Evolutionary conservation across 2,888 invertebrate species (phyloP).

Genomic region (Blomia tropicalis): DNA sequence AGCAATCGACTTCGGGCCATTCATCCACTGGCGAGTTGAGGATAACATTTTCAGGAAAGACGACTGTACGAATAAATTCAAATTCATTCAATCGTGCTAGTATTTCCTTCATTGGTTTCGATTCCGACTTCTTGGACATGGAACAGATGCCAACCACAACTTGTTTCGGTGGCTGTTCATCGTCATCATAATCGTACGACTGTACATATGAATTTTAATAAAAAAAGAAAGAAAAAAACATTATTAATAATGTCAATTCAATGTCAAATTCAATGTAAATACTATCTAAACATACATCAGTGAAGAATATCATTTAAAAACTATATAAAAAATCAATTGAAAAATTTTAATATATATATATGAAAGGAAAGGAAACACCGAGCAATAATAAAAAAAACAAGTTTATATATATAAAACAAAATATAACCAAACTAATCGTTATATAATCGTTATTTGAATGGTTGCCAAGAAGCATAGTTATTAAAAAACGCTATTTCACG

Average conservation of each 20-base stretch:
- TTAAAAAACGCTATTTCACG: no score
- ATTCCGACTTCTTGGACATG: conserved; percentile 97
- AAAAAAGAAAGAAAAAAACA: not conserved
- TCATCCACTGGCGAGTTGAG: conserved; percentile 85
- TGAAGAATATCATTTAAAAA: not conserved
- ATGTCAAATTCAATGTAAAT: not conserved
- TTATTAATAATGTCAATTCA: not conserved
- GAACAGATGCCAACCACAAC: conserved; percentile 97
- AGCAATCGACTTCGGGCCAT: conserved; percentile 94
- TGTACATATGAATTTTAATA: not conserved
- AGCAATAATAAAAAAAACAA: no score
- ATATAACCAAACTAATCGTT: no score
- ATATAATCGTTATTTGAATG: no score
- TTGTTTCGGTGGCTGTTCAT: conserved; percentile 39
- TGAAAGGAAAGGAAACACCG: no score
- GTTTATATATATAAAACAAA: no score
- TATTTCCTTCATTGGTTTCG: conserved; percentile 98
- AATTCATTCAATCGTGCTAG: conserved; percentile 86
- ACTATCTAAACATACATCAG: not conserved
- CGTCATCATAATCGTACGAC: conserved; percentile 5
- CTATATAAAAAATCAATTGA: not conserved
- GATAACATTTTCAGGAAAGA: conserved; percentile 91
- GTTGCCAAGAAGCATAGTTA: no score
- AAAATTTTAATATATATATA: no score
- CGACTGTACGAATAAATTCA: conserved; percentile 81